Conservation (phyloP, 1,140 invertebrate genomes). For the Drosophila carrolli region DNA sequence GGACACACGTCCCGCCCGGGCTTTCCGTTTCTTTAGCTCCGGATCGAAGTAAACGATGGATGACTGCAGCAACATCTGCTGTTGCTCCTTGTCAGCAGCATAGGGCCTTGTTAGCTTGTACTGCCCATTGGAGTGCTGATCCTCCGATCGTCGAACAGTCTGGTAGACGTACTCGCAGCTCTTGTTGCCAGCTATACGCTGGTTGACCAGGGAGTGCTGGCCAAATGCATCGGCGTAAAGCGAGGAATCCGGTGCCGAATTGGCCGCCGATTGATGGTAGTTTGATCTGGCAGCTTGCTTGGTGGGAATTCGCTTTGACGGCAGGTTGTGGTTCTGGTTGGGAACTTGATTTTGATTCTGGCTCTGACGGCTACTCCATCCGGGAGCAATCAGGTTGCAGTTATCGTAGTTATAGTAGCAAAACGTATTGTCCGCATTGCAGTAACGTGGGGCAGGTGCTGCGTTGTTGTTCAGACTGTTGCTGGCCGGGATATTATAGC, state of each 20-base stretch:
- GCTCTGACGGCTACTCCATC: slow-evolving; percentile 31
- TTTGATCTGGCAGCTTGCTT: slow-evolving; percentile 24
- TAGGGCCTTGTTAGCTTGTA: slow-evolving; percentile 11
- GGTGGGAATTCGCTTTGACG: slow-evolving; percentile 38
- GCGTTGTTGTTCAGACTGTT: slow-evolving; percentile 46
- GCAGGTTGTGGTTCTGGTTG: slow-evolving; percentile 33
- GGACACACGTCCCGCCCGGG: slow-evolving; percentile 17
- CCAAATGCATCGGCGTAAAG: slow-evolving; percentile 36
- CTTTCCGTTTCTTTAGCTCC: slow-evolving; percentile 53
- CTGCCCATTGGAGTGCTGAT: slow-evolving; percentile 36
- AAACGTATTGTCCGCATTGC: slow-evolving; percentile 61
- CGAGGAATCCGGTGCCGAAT: slow-evolving; percentile 22
- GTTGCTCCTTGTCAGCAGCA: slow-evolving; percentile 30
- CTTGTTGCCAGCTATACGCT: slow-evolving; percentile 27
- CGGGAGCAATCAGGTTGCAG: slow-evolving; percentile 12
- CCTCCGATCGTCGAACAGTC: slow-evolving; percentile 6
- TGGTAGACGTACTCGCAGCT: slow-evolving; percentile 43
- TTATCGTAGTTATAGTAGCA: slow-evolving; percentile 63
- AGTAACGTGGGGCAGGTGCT: slow-evolving; percentile 36
- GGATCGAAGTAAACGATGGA: slow-evolving; percentile 22
- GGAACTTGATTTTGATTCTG: slow-evolving; percentile 24
- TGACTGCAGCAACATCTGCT: slow-evolving; percentile 15
- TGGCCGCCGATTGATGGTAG: slow-evolving; percentile 34
- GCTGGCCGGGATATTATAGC: slow-evolving; percentile 34
- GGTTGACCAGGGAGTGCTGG: slow-evolving; percentile 10